Evolutionary conservation across 2,888 invertebrate genomes (phyloP), one percentile per base, ranked within the genome.

Genomic region (Pherbina coryleti): DNA sequence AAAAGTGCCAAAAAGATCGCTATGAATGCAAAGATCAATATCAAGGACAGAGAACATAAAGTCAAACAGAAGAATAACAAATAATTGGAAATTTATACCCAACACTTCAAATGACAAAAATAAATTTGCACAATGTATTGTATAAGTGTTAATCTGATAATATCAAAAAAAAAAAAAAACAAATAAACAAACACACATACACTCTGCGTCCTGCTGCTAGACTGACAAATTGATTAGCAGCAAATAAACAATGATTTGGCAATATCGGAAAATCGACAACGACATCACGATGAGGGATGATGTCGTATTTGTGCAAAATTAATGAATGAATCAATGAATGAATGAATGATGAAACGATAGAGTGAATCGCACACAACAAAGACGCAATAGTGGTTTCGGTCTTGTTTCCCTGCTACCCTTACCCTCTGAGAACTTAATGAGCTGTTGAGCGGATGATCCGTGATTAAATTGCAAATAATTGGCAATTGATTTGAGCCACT

Each of bases 381-480:
- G 17, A 51, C 11, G 3, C 44, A 14, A 44, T 44, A 44, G 44
- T 11, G 44, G 44, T 44, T 44, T 44, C 7, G 44, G 4, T 44
- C 44, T 11, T 44, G 4, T 11, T 11, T 11, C 2, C 14, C 5
- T 31, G 31, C 11, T 44, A 64, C 72, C 19, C 37, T 31, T 31
- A 17, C n/a, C 57, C 55, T 72, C n/a, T n/a, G n/a, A n/a, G 34
- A 9, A 3, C 44, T 44, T 72, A 57, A 74, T 74, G 74, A 34
- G 74, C n/a, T 19, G 25, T 37, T 72, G 25, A 57, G 72, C 53
- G 34, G 66, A 66, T 67, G 67, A 75, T 67, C 67, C 74, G 44
- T 37, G 37, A 75, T 75, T 67, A 67, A 77, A 71, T 77, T 74
- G 71, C 70, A 53, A 72, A 77, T 72, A 70, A 77, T 72, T 74